phyloP scores from a whole-genome alignment of 2,888 invertebrate genomes.

The Ophioninae sp. region DNA sequence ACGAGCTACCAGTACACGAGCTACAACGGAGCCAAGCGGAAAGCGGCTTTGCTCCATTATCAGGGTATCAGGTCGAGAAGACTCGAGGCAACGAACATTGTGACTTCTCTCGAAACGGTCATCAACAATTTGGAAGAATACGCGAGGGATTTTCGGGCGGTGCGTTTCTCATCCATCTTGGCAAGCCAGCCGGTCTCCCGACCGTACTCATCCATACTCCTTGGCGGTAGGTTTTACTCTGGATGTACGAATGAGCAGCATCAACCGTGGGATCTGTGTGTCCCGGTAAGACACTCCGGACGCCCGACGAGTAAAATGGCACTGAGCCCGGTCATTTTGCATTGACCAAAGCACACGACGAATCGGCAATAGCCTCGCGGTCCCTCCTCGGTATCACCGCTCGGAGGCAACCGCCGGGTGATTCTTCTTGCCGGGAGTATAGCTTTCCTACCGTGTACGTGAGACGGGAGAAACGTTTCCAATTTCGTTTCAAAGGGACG shows the following conservation, averaged over 20 bases:
- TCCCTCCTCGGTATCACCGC: conserved; percentile 5
- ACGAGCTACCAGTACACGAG: conserved; percentile 3
- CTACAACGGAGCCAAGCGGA: neutral
- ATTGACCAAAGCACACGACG: neutral
- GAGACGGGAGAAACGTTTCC: conserved; percentile 78
- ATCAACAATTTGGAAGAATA: conserved; percentile 27
- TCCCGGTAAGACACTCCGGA: neutral
- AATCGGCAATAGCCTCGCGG: conserved; percentile 14
- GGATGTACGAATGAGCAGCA: neutral
- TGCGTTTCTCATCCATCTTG: conserved; percentile 25
- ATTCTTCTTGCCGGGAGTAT: conserved; percentile 22
- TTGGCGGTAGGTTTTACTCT: conserved; percentile 27
- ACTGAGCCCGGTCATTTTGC: neutral
- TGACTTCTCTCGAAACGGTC: conserved; percentile 21
- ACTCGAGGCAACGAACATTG: conserved; percentile 23
- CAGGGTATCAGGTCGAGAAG: conserved; percentile 29
- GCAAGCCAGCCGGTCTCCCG: neutral
- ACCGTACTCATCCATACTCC: neutral
- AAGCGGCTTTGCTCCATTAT: conserved; percentile 28
- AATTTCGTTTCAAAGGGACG: conserved; percentile 78
- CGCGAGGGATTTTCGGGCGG: conserved; percentile 6
- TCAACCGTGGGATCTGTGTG: neutral
- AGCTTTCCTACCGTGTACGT: conserved; percentile 27
- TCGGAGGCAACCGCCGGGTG: conserved; percentile 13
- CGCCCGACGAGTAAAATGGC: neutral